Base-by-base conservation (phyloP, 2,888 invertebrate genomes). In the Sussaba pulchella region DNA sequence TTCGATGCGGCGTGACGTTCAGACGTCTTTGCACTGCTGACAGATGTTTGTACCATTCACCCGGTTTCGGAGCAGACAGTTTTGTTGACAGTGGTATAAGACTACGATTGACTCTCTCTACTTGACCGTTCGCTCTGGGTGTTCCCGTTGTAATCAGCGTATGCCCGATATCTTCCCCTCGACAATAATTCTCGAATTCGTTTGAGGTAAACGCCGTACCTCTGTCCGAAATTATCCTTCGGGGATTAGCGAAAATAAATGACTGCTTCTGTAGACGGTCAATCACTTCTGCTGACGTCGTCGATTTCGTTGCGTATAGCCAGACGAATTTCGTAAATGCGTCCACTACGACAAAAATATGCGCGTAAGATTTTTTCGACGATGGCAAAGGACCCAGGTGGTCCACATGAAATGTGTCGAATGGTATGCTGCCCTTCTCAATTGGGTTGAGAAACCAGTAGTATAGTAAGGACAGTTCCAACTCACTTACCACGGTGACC, bases 201-300 rank as follows among this genome's bases (percentile, higher is more conserved):
- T 86, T 66, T 0, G 90, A 87, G 0, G 89, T 90, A 73, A 89
- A 92, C 2, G 92, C 91, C 1, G 89, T 82, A 2, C 91, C 90
- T 73, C 85, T 81, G 77, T 92, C 91, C 0, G 90, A 88, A 2
- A 92, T 86, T 10, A 91, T 88, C 21, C 86, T 83, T 9, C 63
- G 77, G 8, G 92, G 91, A 76, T 91, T 91, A 5, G 91, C 92
- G 86, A 92, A 92, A 6, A 69, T 82, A 19, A 83, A 81, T 59
- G 89, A 87, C 52, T 90, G 90, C n/a, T 74, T 54, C 17, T 74
- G 74, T 0, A 92, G 61, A 78, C n/a, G n/a, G n/a, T n/a, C 47
- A 10, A 92, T 69, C 0, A 87, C 88, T 63, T 92, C 91, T 19
- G 82, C 83, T 1, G 87, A 77, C 10, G 82, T 85, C 5, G 86